Percentiles rank a stretch among this genome's conserved stretches.
These are phyloP conservation scores for Danionella dracula DNA, from an alignment of 2,797 vertebrate genomes.

Conservation along the genomic window DNA sequence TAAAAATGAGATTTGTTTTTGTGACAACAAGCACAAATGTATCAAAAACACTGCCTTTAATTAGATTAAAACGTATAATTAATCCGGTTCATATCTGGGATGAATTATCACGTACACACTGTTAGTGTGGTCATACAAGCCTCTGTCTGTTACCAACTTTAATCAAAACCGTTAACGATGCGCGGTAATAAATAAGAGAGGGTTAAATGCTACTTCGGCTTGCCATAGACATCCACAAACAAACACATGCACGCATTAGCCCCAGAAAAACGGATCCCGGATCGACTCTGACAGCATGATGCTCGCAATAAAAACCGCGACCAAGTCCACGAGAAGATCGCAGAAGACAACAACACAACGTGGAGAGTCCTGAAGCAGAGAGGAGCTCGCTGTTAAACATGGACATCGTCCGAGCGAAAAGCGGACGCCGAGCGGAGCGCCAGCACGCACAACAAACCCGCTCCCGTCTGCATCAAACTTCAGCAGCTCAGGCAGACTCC, in stretches of 20 bases:
- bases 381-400: neutral
- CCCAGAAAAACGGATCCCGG: constrained; percentile 8
- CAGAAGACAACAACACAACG: neutral
- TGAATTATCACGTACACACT: too few relatives aligned
- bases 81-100: too few relatives aligned
- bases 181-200: too few relatives aligned
- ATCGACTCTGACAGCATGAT: constrained; percentile 26
- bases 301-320: neutral
- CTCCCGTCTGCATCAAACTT: neutral
- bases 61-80: too few relatives aligned
- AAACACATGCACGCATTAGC: constrained; percentile 24
- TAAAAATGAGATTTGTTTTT: too few relatives aligned
- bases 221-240: constrained; percentile 14
- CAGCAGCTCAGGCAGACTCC: neutral
- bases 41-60: too few relatives aligned
- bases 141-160: too few relatives aligned
- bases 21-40: too few relatives aligned
- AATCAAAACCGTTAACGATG: too few relatives aligned
- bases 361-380: neutral
- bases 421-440: neutral
- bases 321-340: neutral
- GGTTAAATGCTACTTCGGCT: neutral
- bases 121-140: too few relatives aligned
- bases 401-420: neutral
- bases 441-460: neutral